phyloP scores from a whole-genome alignment of 1,140 invertebrate genomes.

The Apis florea region DNA sequence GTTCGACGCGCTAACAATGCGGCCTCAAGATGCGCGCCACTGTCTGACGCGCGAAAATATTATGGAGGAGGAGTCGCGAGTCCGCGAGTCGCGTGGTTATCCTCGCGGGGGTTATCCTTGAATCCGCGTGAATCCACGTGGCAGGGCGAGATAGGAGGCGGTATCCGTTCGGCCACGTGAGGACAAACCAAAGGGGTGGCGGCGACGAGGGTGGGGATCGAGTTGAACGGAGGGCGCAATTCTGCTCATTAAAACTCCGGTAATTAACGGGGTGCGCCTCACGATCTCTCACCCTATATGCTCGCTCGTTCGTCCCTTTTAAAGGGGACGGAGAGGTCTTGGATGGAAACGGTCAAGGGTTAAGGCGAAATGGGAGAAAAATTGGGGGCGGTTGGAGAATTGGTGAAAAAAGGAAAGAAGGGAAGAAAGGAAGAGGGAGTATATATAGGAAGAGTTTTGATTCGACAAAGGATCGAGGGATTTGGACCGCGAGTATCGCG shows the following conservation, averaged over 20 bases:
- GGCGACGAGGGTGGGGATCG: slow-evolving; percentile 16
- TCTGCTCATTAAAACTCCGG: slow-evolving; percentile 69
- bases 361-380: slow-evolving; percentile 4
- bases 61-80: slow-evolving; percentile 6
- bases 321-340: neutral
- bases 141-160: slow-evolving; percentile 44
- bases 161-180: slow-evolving; percentile 56
- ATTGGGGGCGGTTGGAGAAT: neutral
- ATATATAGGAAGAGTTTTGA: neutral
- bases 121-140: slow-evolving; percentile 35
- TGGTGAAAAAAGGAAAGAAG: neutral
- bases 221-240: slow-evolving; percentile 45
- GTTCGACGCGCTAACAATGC: slow-evolving; percentile 55
- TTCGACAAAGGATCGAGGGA: neutral
- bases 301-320: slow-evolving; percentile 31
- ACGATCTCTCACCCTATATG: slow-evolving; percentile 38
- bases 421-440: no score
- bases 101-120: neutral
- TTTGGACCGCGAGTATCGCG: neutral
- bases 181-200: slow-evolving; percentile 32
- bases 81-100: neutral
- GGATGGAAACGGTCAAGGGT: slow-evolving; percentile 29
- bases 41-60: slow-evolving; percentile 42
- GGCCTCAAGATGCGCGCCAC: slow-evolving; percentile 49
- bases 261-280: slow-evolving; percentile 60